These are phyloP conservation scores for Oegoconia quadripuncta DNA, from an alignment of 2,888 invertebrate genomes.

Conservation along the genomic window DNA sequence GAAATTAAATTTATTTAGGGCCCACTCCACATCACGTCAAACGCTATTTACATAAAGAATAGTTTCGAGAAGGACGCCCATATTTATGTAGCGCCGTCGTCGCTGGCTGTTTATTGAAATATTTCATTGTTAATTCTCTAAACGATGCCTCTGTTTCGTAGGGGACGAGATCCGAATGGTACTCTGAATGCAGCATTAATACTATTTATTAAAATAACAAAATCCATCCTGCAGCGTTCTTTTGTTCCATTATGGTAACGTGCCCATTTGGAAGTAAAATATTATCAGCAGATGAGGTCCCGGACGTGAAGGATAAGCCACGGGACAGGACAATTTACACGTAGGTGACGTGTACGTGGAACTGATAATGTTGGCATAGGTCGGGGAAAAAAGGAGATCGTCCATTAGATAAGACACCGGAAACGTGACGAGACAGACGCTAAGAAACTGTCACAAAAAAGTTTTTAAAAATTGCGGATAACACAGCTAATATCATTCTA, in stretches of 20 bases:
- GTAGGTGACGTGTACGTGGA: conserved; percentile 47
- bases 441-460: too few species aligned
- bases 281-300: conserved; percentile 36
- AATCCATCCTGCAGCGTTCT: conserved; percentile 39
- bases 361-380: conserved; percentile 65
- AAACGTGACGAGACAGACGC: conserved; percentile 31
- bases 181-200: conserved; percentile 60
- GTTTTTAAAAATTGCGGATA: too few species aligned
- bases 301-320: conserved; percentile 61
- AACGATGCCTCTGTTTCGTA: conserved; percentile 53
- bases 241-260: conserved; percentile 41
- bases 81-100: conserved; percentile 68
- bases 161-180: conserved; percentile 55
- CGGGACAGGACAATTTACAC: conserved; percentile 53
- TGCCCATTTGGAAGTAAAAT: conserved; percentile 43
- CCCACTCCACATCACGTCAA: conserved; percentile 66
- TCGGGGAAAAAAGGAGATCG: conserved; percentile 51
- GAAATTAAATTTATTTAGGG: conserved; percentile 76
- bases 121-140: conserved; percentile 74
- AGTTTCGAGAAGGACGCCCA: conserved; percentile 65
- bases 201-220: conserved; percentile 74
- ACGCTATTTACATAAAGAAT: conserved; percentile 72
- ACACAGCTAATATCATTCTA: too few species aligned
- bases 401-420: conserved; percentile 51
- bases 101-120: conserved; percentile 70